Evolutionary conservation across 2,797 vertebrate species (phyloP).

Genomic region (Spinus pinus): DNA sequence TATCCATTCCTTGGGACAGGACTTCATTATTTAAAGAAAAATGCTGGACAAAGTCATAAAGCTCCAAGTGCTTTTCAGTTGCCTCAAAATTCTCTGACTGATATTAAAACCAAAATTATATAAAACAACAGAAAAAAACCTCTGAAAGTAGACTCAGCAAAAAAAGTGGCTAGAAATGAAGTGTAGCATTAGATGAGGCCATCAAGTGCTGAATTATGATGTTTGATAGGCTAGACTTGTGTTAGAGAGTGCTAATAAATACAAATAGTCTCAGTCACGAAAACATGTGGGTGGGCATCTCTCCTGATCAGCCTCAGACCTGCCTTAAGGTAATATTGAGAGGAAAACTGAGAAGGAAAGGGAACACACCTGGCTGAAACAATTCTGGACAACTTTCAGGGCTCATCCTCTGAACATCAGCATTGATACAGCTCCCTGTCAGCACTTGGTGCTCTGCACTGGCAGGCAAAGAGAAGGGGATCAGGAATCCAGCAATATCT

Average conservation of each 20-base stretch:
- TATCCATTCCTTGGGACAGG: not conserved
- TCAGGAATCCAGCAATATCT: not conserved
- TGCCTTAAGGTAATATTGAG: not conserved
- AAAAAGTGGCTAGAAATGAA: not conserved
- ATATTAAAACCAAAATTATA: not conserved
- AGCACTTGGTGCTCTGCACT: not conserved
- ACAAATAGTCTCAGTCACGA: fast-evolving
- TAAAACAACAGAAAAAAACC: not conserved
- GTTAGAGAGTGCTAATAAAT: not conserved
- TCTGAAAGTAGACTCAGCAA: fast-evolving
- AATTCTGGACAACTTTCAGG: not conserved
- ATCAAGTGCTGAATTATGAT: not conserved
- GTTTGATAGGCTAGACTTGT: not conserved
- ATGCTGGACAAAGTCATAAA: not conserved
- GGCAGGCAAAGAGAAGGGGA: not conserved
- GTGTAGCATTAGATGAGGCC: not conserved
- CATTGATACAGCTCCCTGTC: not conserved
- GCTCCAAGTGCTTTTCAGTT: not conserved
- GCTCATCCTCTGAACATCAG: not conserved
- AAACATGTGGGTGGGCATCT: not conserved
- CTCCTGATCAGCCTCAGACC: not conserved
- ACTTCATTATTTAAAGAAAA: constrained; percentile 26
- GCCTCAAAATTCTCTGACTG: not conserved
- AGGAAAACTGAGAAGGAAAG: not conserved
- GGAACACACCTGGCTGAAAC: not conserved